Conservation (phyloP, 2,888 invertebrate genomes). For the Cybosia mesomella region DNA sequence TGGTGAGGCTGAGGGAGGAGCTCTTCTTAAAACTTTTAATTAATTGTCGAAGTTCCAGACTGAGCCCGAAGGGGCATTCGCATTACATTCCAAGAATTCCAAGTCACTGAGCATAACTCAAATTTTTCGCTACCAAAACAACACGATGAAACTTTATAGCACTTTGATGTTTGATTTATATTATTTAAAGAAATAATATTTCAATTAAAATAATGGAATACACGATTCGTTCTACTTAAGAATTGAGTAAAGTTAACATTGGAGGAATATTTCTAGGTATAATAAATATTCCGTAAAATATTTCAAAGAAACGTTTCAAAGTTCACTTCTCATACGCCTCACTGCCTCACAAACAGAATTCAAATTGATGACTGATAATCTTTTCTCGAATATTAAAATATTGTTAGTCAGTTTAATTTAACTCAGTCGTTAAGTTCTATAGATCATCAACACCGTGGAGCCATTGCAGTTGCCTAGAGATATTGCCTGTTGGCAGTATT, state of each 20-base stretch:
- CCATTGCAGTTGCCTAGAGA: too few relatives aligned
- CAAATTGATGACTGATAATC: conserved; percentile 13
- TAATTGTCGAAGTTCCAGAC: conserved; percentile 72
- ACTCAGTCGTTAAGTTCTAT: conserved; percentile 12
- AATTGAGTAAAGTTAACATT: conserved; percentile 15
- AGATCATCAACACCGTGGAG: neutral
- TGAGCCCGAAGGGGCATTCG: conserved; percentile 56
- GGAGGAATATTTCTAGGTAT: conserved; percentile 22
- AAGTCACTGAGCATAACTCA: conserved; percentile 69
- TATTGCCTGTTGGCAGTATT: too few relatives aligned
- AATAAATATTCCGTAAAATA: conserved; percentile 8
- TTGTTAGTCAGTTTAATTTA: conserved; percentile 9
- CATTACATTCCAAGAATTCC: conserved; percentile 66
- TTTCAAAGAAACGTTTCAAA: conserved; percentile 14
- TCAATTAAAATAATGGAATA: conserved; percentile 34
- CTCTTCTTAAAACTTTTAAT: conserved; percentile 78
- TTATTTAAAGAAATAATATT: conserved; percentile 39
- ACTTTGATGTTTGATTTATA: conserved; percentile 56
- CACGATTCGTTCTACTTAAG: conserved; percentile 21
- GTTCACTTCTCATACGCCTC: conserved; percentile 16
- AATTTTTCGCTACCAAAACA: conserved; percentile 68
- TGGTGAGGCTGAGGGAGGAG: conserved; percentile 37
- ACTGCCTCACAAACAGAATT: conserved; percentile 9
- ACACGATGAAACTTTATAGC: conserved; percentile 52
- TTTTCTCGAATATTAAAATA: conserved; percentile 9